Conservation (phyloP, 2,888 invertebrate species). For the Mythimna lalbum region DNA sequence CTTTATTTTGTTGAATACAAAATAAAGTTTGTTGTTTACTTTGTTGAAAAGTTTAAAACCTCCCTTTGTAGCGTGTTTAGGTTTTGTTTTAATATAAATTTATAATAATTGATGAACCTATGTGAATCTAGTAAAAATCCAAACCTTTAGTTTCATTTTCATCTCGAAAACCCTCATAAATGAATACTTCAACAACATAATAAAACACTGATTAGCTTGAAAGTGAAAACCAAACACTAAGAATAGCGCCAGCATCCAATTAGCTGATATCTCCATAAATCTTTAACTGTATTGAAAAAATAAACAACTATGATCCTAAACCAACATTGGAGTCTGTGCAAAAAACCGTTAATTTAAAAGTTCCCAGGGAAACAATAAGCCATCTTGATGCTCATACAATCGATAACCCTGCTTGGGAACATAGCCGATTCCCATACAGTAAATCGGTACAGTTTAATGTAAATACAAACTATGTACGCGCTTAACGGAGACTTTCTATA, state of each 20-base stretch:
- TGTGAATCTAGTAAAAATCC: background rate
- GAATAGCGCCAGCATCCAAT: constrained; percentile 36
- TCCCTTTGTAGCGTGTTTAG: too few species aligned
- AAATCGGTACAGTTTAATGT: constrained; percentile 20
- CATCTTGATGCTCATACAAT: constrained; percentile 43
- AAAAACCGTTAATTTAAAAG: constrained; percentile 38
- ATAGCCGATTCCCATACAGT: constrained; percentile 34
- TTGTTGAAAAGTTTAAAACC: too few species aligned
- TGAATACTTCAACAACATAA: background rate
- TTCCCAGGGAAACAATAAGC: constrained; percentile 54
- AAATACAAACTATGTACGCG: constrained; percentile 11
- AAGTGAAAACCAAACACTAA: constrained; percentile 51
- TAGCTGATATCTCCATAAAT: constrained; percentile 36
- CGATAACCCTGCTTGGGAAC: constrained; percentile 55
- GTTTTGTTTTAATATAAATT: too few species aligned
- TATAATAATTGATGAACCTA: background rate
- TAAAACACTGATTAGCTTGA: background rate
- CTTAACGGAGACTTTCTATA: background rate
- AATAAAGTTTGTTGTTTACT: too few species aligned
- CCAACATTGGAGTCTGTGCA: constrained; percentile 25
- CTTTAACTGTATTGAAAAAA: constrained; percentile 22
- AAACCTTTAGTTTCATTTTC: too few species aligned
- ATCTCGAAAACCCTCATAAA: constrained; percentile 10
- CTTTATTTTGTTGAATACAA: too few species aligned
- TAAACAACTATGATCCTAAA: constrained; percentile 28